These are phyloP conservation scores for Microcebus griseorufus DNA, from an alignment of 2,113 vertebrate genomes.

Conservation along the genomic window DNA sequence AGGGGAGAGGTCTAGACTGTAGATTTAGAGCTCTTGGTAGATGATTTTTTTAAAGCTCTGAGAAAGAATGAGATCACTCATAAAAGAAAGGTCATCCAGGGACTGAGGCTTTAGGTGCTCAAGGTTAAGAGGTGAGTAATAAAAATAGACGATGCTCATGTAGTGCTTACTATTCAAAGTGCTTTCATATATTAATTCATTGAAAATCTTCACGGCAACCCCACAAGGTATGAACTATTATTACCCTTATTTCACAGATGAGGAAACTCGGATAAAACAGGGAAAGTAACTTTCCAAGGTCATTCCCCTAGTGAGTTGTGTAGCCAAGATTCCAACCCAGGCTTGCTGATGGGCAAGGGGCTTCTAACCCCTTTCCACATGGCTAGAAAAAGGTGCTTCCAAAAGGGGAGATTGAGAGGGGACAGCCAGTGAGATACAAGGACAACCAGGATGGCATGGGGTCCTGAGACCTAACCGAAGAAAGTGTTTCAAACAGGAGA, in stretches of 20 bases:
- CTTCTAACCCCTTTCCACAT: not conserved
- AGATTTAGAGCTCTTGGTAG: not conserved
- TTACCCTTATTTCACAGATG: not conserved
- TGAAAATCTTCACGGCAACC: not conserved
- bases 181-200: not conserved
- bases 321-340: not conserved
- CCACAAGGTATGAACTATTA: not conserved
- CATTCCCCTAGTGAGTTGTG: not conserved
- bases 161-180: not conserved
- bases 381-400: not conserved
- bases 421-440: not conserved
- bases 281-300: not conserved
- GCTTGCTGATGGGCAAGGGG: not conserved
- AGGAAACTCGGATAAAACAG: not conserved
- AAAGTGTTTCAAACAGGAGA: not conserved
- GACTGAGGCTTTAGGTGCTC: not conserved
- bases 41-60: not conserved
- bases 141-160: not conserved
- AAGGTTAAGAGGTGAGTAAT: not conserved
- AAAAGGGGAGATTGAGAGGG: not conserved
- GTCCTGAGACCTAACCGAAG: not conserved
- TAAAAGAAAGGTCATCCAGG: not conserved
- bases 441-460: not conserved
- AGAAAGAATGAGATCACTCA: not conserved
- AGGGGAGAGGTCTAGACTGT: not conserved